Evolutionary conservation across 2,888 invertebrate genomes (phyloP), one percentile per base, ranked within the genome.

Genomic region (Steinernema carpocapsae): DNA sequence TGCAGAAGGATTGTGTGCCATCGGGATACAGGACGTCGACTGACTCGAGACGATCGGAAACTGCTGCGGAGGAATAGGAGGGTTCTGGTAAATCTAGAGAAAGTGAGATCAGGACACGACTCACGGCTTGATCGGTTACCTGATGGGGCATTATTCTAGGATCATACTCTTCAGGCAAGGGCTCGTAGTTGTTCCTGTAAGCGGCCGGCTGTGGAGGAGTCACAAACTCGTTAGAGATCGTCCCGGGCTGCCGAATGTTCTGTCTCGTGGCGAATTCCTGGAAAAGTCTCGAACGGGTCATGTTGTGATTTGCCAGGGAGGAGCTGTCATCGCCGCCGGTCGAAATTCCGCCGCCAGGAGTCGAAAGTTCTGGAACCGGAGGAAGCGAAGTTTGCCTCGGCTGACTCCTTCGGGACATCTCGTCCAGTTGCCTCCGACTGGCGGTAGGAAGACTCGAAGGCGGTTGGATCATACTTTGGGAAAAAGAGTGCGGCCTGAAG

Each of bases 211-310:
- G 26, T 6, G 56, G 6, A 4, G 56, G 56, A 19, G 56, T 56
- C 24, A 56, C 56, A 26, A 56, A 56, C 17, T 56, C 56, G n/a
- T 22, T 6, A 26, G 26, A 26, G 2, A 56, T 24, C n/a, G 56
- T 26, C 7, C 56, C 56, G 6, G 56, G 56, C 56, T 56, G 22
- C 6, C 56, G 56, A 17, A 24, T 56, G 32, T 42, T 72, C 48
- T 74, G 76, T 12, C 76, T 73, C 14, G 75, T 76, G 10, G 81
- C 76, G 71, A 86, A 86, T 73, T 86, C 82, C 73, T 85, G 85
- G 72, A 84, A 85, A 3, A 86, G 78, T 12, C 81, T 74, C 12
- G 84, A 84, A 26, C 82, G 81, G 0, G 82, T 84, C 86, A 86
- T 86, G 37, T 79, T 74, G 72, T 80, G 78, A 59, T 79, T 77